Conservation (phyloP, 2,113 vertebrate genomes). For the Psettodes erumei region DNA sequence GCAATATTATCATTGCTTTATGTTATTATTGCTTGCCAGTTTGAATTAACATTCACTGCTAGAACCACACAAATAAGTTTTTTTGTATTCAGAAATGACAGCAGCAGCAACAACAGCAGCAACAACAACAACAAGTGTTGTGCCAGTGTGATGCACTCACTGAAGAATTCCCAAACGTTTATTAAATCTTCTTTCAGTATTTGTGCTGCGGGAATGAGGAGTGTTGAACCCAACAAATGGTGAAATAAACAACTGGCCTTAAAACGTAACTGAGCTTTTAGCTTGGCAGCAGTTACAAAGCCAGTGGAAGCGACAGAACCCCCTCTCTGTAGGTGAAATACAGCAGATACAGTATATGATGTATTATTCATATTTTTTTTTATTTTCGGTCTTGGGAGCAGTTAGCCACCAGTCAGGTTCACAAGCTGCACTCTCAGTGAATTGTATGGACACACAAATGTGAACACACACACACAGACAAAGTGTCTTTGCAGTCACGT, state of each 20-base stretch:
- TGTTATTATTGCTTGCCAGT: neutral
- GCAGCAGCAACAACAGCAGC: neutral
- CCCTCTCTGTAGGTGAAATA: slow-evolving; percentile 7
- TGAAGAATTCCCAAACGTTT: neutral
- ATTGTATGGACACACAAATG: slow-evolving; percentile 7
- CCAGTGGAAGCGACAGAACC: neutral
- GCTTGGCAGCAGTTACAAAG: neutral
- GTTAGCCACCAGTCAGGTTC: neutral
- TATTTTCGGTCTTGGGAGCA: slow-evolving; percentile 9
- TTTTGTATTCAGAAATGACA: neutral
- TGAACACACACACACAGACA: slow-evolving; percentile 26
- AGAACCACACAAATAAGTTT: neutral
- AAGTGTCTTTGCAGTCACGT: slow-evolving; percentile 45
- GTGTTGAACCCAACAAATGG: neutral
- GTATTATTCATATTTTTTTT: slow-evolving; percentile 2
- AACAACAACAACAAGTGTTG: no score
- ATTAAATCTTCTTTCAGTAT: neutral
- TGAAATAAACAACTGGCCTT: neutral
- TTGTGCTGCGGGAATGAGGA: neutral
- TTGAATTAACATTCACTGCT: neutral
- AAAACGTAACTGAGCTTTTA: neutral
- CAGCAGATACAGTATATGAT: slow-evolving; percentile 1
- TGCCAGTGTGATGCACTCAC: neutral
- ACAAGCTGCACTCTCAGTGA: slow-evolving; percentile 13
- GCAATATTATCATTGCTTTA: neutral